Conservation (phyloP, 2,888 invertebrate species). For the Cryptocheilus praepositus region DNA sequence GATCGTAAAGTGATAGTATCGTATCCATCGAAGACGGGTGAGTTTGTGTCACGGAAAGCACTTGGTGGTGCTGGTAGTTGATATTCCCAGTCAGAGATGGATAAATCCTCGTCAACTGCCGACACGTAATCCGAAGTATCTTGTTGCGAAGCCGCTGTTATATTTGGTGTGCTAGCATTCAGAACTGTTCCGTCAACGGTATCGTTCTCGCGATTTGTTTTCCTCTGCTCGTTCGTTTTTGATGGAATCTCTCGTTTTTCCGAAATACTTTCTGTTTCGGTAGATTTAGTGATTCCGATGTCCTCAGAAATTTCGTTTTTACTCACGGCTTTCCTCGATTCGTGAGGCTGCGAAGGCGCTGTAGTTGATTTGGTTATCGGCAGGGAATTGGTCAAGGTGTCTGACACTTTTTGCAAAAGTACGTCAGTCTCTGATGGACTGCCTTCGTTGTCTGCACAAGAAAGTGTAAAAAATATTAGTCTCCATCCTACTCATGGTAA, state of each 20-base stretch:
- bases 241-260: too few relatives aligned
- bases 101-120: conserved; percentile 60
- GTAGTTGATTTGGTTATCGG: conserved; percentile 43
- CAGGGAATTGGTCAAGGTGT: conserved; percentile 64
- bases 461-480: not conserved
- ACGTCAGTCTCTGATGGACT: conserved; percentile 62
- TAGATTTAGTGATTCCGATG: not conserved
- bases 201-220: not conserved
- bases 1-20: conserved; percentile 53
- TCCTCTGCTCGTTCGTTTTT: not conserved
- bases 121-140: conserved; percentile 72
- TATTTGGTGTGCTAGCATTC: conserved; percentile 40
- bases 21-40: conserved; percentile 52
- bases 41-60: conserved; percentile 76
- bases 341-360: not conserved
- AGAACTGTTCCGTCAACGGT: not conserved
- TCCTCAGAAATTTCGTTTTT: not conserved
- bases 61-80: conserved; percentile 80
- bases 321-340: not conserved
- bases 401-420: conserved; percentile 70
- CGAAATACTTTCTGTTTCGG: not conserved
- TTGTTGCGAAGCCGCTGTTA: conserved; percentile 61
- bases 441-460: conserved; percentile 18
- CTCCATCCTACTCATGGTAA: too few relatives aligned
- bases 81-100: conserved; percentile 75